phyloP scores from a whole-genome alignment of 1,140 invertebrate species.

The Aricia agestis region DNA sequence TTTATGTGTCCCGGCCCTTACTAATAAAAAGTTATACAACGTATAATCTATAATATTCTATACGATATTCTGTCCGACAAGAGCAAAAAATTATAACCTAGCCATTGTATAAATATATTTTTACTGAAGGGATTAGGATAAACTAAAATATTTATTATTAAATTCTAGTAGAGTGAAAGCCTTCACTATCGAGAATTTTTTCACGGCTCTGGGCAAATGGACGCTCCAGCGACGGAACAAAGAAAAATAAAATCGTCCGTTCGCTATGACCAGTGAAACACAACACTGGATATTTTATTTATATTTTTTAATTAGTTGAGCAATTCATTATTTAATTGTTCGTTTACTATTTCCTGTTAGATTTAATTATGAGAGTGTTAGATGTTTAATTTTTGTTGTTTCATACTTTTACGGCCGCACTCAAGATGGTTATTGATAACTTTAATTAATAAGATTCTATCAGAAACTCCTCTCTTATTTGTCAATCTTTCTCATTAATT shows the following conservation, averaged over 20 bases:
- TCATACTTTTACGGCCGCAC: no score
- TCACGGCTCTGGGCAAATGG: conserved; percentile 39
- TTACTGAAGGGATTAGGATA: not conserved
- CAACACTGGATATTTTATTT: conserved; percentile 32
- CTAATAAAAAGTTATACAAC: no score
- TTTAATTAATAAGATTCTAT: no score
- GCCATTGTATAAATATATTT: no score
- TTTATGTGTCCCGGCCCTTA: no score
- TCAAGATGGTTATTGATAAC: no score
- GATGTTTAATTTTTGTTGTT: conserved; percentile 16
- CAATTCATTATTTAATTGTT: not conserved
- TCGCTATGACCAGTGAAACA: conserved; percentile 36
- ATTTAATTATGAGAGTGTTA: not conserved
- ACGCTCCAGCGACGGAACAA: conserved; percentile 44
- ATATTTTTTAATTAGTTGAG: conserved; percentile 31
- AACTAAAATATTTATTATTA: not conserved
- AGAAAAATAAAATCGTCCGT: conserved; percentile 36
- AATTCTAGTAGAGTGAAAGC: not conserved
- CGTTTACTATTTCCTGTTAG: not conserved
- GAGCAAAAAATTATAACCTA: no score
- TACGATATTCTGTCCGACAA: no score
- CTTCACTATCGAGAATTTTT: not conserved
- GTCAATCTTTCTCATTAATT: no score
- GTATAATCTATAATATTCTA: no score
- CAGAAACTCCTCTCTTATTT: no score